Conservation (phyloP, 2,113 vertebrate species). For the Anguilla rostrata region DNA sequence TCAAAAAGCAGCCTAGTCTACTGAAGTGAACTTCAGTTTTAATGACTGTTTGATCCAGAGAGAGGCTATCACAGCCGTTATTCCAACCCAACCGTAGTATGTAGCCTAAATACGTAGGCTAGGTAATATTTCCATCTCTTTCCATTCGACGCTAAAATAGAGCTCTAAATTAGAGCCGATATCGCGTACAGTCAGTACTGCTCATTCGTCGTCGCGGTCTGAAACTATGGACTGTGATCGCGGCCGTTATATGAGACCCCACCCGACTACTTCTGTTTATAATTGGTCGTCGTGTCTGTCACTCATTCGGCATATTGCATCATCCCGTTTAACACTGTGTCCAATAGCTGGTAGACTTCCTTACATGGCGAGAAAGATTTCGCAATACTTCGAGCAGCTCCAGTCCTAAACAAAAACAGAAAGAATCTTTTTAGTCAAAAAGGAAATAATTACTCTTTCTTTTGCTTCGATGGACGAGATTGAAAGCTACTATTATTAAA, state of each 20-base stretch:
- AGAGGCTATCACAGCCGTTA: not conserved
- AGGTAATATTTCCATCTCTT: too few species aligned
- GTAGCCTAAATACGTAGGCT: too few species aligned
- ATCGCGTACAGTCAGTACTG: not conserved
- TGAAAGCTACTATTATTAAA: slow-evolving; percentile 30
- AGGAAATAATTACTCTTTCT: slow-evolving; percentile 24
- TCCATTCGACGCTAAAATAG: too few species aligned
- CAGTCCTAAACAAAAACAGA: slow-evolving; percentile 73
- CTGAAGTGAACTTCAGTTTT: not conserved
- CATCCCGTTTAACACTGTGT: slow-evolving; percentile 37
- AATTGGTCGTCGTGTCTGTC: slow-evolving; percentile 47
- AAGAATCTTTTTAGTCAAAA: slow-evolving; percentile 41
- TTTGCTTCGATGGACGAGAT: slow-evolving; percentile 28
- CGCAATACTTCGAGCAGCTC: slow-evolving; percentile 64
- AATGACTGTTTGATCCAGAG: not conserved
- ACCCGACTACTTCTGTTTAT: not conserved
- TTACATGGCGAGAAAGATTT: slow-evolving; percentile 73
- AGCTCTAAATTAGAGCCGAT: too few species aligned
- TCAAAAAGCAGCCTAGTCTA: not conserved
- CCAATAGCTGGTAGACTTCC: slow-evolving; percentile 62
- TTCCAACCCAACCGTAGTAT: too few species aligned
- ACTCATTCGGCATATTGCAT: slow-evolving; percentile 53
- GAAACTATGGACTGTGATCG: slow-evolving; percentile 12
- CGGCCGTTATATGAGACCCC: slow-evolving; percentile 57
- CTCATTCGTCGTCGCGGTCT: not conserved